Conservation (phyloP, 2,888 invertebrate genomes). For the Sinohyriopsis cumingii region DNA sequence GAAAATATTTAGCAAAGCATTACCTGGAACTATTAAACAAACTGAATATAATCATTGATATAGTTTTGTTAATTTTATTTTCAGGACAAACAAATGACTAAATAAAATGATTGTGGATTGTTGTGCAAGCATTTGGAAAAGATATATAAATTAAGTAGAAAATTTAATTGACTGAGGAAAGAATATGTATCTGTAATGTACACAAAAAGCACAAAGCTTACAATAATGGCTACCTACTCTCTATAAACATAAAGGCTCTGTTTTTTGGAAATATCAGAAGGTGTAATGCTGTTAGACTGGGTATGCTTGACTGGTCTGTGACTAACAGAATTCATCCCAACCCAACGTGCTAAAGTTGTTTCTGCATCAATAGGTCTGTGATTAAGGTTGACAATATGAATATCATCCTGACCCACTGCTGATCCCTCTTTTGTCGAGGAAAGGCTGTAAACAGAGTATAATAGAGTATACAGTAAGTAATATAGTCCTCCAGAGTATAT, state of each 20-base stretch:
- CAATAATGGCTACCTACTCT: conserved; percentile 55
- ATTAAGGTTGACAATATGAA: conserved; percentile 23
- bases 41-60: too few relatives aligned
- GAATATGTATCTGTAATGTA: too few relatives aligned
- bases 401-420: conserved; percentile 30
- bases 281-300: conserved; percentile 38
- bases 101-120: too few relatives aligned
- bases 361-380: conserved; percentile 71
- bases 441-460: conserved; percentile 18
- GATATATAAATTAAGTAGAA: too few relatives aligned
- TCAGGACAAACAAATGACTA: too few relatives aligned
- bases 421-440: conserved; percentile 37
- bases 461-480: background rate
- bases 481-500: too few relatives aligned
- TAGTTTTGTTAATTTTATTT: too few relatives aligned
- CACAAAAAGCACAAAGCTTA: too few relatives aligned
- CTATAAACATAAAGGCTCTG: conserved; percentile 68
- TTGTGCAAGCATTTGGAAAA: too few relatives aligned
- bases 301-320: conserved; percentile 73
- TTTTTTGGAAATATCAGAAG: conserved; percentile 43
- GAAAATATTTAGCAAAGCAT: too few relatives aligned
- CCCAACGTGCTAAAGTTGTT: conserved; percentile 78
- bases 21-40: too few relatives aligned
- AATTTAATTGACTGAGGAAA: too few relatives aligned
- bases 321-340: conserved; percentile 55